Evolutionary conservation across 2,888 invertebrate species (phyloP), one percentile per base, ranked within the genome.

Genomic region (Rhamphomyia laevipes): DNA sequence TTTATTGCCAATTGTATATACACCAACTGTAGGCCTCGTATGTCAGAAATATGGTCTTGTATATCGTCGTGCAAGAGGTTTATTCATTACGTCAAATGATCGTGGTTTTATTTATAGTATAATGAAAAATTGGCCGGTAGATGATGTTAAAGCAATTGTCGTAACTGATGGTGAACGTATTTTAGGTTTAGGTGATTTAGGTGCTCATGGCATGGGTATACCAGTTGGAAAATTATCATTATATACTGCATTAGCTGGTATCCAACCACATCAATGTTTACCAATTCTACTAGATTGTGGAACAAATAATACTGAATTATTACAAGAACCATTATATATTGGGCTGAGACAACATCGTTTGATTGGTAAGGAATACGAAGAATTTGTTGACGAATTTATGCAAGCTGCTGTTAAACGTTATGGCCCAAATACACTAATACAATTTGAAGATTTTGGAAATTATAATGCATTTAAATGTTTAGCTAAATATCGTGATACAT

Each of bases 161-260:
- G 95, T 97, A 40, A 99, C 99, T 0, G 99, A 99, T 67, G 99
- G 99, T 15, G 97, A 99, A 71, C 80, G 99, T 48, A 99, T 99
- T 67, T 75, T 99, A 48, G 99, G 99, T 5, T 75, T 99, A 47
- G 99, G 99, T 3, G 99, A 99, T 72, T 77, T 97, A 55, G 99
- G 99, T 9, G 93, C 91, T 4, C 86, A 90, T 66, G 99, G 99
- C 11, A 99, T 99, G 95, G 99, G 97, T 55, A 99, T 99, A 62
- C 97, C 99, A 1, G 85, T 96, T 40, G 99, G 99, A 55, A 99
- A 99, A 73, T 74, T 99, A 56, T 81, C 96, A 4, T 76, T 99
- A 11, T 99, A 99, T 74, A 96, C 97, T 4, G 97, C 96, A 0
- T 75, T 99, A 50, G 97, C 93, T 21, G 96, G 95, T 51, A 90